phyloP scores from a whole-genome alignment of 2,888 invertebrate species.

The Pollenia amentaria region DNA sequence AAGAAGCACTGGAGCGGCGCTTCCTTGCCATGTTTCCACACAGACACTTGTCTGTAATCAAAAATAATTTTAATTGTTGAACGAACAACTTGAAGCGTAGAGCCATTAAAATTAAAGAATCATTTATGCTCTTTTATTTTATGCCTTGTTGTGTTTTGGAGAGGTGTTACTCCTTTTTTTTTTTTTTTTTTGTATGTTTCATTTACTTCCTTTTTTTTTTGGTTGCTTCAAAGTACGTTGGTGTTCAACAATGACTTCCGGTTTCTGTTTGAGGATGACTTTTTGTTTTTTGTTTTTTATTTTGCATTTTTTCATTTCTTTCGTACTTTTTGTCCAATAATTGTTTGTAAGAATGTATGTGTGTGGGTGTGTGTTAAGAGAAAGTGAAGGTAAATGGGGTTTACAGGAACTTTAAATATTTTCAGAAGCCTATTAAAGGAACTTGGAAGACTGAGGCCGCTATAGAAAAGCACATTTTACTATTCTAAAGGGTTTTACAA shows the following conservation, averaged over 20 bases:
- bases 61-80: constrained; percentile 66
- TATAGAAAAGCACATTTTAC: too few relatives aligned
- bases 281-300: constrained; percentile 19
- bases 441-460: too few relatives aligned
- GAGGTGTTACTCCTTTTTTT: constrained; percentile 14
- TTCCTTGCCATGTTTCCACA: constrained; percentile 19
- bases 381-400: constrained; percentile 7
- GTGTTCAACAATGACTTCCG: constrained; percentile 47
- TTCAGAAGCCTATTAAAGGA: neutral
- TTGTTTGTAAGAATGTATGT: neutral
- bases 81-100: constrained; percentile 35
- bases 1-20: neutral
- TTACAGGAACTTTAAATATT: neutral
- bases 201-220: neutral
- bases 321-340: constrained; percentile 7
- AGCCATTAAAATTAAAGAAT: constrained; percentile 18
- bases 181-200: constrained; percentile 8
- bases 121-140: constrained; percentile 42
- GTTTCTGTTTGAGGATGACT: constrained; percentile 19
- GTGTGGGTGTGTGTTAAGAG: neutral
- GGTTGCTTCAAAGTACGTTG: neutral
- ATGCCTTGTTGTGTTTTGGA: constrained; percentile 17
- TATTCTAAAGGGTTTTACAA: too few relatives aligned
- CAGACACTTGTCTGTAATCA: constrained; percentile 44
- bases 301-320: neutral